phyloP scores from a whole-genome alignment of 2,113 vertebrate species.

The Passer montanus region DNA sequence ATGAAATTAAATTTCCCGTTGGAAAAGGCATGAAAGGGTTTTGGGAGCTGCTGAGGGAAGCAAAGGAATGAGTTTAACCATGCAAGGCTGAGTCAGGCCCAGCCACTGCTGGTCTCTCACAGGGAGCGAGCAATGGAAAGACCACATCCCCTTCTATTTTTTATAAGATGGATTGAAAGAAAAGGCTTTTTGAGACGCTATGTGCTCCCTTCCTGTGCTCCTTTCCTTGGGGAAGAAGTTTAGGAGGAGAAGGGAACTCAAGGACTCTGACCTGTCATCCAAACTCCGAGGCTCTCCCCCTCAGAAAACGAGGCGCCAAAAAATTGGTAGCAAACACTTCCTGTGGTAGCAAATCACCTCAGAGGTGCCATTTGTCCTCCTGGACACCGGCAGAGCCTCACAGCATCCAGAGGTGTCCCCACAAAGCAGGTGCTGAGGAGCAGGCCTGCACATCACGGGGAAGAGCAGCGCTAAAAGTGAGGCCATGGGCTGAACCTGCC shows the following conservation, averaged over 20 bases:
- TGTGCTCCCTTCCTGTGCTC: neutral
- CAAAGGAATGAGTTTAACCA: neutral
- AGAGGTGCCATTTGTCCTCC: no score
- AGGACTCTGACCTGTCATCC: neutral
- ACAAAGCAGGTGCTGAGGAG: neutral
- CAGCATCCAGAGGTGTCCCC: neutral
- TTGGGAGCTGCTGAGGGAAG: neutral
- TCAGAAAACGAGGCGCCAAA: fast-evolving
- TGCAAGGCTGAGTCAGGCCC: neutral
- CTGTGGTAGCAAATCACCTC: neutral
- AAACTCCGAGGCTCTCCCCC: neutral
- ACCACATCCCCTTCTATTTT: neutral
- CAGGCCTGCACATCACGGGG: fast-evolving
- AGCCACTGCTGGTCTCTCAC: neutral
- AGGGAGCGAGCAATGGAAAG: neutral
- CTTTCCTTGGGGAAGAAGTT: neutral
- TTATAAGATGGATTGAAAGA: neutral
- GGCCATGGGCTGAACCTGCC: fast-evolving
- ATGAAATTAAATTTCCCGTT: neutral
- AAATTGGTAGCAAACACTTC: fast-evolving
- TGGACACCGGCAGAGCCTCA: neutral
- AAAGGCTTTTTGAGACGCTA: neutral
- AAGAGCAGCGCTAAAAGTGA: fast-evolving
- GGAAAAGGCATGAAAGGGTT: neutral
- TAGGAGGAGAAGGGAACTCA: neutral